Conservation (phyloP, 2,113 vertebrate genomes). For the Penelope pileata region DNA sequence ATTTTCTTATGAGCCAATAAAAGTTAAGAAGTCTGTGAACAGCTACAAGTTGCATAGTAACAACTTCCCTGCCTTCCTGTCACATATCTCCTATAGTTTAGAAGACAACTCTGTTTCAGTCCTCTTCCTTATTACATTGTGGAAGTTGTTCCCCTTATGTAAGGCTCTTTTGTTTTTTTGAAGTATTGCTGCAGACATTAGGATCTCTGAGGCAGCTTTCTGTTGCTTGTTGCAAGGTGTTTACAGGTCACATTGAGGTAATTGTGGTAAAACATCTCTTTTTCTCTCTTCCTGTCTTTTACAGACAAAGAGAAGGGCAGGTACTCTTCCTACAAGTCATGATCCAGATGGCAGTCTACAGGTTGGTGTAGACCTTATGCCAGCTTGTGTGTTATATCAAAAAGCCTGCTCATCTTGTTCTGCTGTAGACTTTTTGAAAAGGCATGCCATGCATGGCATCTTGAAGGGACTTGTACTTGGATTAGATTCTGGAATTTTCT, state of each 20-base stretch:
- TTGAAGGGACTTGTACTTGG: not conserved
- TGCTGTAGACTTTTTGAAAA: not conserved
- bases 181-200: not conserved
- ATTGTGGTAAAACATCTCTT: not conserved
- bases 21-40: fast-evolving
- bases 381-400: not conserved
- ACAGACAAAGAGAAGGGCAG: not conserved
- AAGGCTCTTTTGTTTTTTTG: not conserved
- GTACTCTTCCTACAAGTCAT: not conserved
- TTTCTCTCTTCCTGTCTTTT: not conserved
- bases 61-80: not conserved
- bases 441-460: not conserved
- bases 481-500: not conserved
- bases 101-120: not conserved
- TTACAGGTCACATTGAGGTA: not conserved
- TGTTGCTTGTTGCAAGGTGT: not conserved
- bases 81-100: not conserved
- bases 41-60: not conserved
- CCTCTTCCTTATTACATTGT: not conserved
- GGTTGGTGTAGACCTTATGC: not conserved
- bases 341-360: not conserved
- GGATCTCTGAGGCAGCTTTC: not conserved
- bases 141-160: not conserved
- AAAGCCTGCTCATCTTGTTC: not conserved
- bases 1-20: not conserved